Conservation (phyloP, 30 jellyfish, hydroid and myxozoan species). For the Haliclystus octoradiatus region DNA sequence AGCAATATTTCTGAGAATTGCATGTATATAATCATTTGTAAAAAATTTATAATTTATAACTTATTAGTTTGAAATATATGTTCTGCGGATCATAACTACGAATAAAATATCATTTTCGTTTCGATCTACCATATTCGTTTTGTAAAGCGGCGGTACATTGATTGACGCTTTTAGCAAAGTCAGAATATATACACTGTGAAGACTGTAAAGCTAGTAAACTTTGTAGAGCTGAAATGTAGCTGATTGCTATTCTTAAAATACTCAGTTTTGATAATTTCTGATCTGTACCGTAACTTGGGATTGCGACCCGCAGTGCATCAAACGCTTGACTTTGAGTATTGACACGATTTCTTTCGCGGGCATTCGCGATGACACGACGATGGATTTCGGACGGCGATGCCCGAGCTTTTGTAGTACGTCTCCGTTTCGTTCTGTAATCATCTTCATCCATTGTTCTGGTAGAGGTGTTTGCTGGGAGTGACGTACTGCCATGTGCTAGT, state of each 20-base stretch:
- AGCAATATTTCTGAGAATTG: no score
- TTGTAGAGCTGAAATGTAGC: conserved; percentile 67
- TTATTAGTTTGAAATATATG: no score
- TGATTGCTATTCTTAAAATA: conserved; percentile 63
- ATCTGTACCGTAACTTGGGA: conserved; percentile 78
- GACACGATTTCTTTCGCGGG: conserved; percentile 90
- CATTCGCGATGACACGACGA: conserved; percentile 78
- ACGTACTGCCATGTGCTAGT: no score
- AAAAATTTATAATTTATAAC: no score
- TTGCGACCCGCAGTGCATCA: conserved; percentile 50
- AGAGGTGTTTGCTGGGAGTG: no score
- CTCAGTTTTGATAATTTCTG: conserved; percentile 84
- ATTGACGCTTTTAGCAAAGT: conserved; percentile 57
- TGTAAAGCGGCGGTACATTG: conserved; percentile 72
- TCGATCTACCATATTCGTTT: conserved; percentile 87
- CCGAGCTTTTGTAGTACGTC: not conserved
- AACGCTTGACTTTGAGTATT: conserved; percentile 82
- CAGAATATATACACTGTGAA: conserved; percentile 9
- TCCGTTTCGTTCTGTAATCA: not conserved
- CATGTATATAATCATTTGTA: no score
- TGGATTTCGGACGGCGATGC: conserved; percentile 25
- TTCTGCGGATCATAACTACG: no score
- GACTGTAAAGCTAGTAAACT: conserved; percentile 24
- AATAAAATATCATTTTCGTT: conserved; percentile 18
- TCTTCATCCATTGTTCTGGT: no score